phyloP scores from a whole-genome alignment of 2,113 vertebrate species.

The Lutjanus erythropterus region DNA sequence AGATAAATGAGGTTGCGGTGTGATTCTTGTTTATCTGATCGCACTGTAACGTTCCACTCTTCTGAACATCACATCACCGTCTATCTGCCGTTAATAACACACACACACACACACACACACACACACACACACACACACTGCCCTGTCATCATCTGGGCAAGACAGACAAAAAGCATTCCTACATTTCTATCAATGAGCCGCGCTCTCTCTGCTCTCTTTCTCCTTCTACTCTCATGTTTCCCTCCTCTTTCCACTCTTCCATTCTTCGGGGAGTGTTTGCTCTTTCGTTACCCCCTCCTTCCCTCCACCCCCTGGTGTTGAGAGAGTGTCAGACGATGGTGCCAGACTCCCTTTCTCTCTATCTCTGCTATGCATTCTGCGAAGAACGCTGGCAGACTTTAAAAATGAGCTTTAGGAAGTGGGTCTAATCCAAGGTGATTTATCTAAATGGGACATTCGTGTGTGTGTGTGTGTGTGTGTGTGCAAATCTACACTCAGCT shows the following conservation, averaged over 20 bases:
- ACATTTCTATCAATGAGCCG: conserved; percentile 54
- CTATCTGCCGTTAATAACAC: conserved; percentile 58
- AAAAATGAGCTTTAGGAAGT: conserved; percentile 79
- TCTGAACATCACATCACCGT: conserved; percentile 55
- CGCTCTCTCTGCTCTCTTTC: conserved; percentile 20
- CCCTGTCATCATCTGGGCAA: conserved; percentile 38
- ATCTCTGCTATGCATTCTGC: conserved; percentile 56
- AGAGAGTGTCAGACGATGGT: conserved; percentile 59
- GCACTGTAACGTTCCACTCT: conserved; percentile 19
- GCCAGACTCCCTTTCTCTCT: conserved; percentile 48
- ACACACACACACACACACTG: conserved; percentile 42
- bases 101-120: too few relatives aligned
- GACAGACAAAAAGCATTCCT: conserved; percentile 57
- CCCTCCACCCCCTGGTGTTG: conserved; percentile 51
- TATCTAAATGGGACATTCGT: conserved; percentile 68
- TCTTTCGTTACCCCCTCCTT: conserved; percentile 54
- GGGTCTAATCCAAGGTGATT: conserved; percentile 80
- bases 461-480: conserved; percentile 26
- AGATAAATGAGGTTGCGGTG: conserved; percentile 52
- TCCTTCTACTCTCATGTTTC: conserved; percentile 16
- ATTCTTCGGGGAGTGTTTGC: conserved; percentile 61
- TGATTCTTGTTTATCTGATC: conserved; percentile 62
- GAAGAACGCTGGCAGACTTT: conserved; percentile 66
- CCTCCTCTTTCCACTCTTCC: conserved; percentile 53
- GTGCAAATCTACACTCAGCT: not conserved